phyloP scores from a whole-genome alignment of 1,140 invertebrate genomes.

The Orchestia grillus region DNA sequence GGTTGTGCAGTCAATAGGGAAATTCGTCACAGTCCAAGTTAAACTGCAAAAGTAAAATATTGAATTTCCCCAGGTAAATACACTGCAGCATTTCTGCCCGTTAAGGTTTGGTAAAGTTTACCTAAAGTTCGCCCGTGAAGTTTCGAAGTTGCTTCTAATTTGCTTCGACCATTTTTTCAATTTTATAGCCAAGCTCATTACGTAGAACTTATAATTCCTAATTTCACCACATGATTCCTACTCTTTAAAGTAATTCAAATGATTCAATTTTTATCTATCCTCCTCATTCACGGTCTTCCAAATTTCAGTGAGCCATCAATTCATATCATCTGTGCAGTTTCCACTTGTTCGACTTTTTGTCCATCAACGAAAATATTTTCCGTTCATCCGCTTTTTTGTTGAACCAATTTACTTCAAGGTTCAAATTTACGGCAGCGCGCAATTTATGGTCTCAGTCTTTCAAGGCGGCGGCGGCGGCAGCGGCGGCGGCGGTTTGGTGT shows the following conservation, averaged over 20 bases:
- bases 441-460: constrained; percentile 5
- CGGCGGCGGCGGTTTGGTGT: neutral
- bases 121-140: no score
- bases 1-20: no score
- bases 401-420: neutral
- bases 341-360: neutral
- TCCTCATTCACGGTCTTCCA: neutral
- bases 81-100: no score
- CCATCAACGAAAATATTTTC: neutral
- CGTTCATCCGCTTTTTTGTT: neutral
- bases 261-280: neutral
- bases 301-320: neutral
- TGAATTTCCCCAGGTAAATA: no score
- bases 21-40: no score
- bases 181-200: no score
- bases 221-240: neutral
- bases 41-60: no score
- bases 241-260: neutral
- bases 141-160: no score
- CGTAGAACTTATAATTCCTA: no score
- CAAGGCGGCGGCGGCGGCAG: neutral
- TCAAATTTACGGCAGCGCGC: neutral
- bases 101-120: no score
- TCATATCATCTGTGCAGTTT: neutral
- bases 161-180: no score